Evolutionary conservation across 2,888 invertebrate genomes (phyloP), one percentile per base, ranked within the genome.

Genomic region (Drosophila ochracea): DNA sequence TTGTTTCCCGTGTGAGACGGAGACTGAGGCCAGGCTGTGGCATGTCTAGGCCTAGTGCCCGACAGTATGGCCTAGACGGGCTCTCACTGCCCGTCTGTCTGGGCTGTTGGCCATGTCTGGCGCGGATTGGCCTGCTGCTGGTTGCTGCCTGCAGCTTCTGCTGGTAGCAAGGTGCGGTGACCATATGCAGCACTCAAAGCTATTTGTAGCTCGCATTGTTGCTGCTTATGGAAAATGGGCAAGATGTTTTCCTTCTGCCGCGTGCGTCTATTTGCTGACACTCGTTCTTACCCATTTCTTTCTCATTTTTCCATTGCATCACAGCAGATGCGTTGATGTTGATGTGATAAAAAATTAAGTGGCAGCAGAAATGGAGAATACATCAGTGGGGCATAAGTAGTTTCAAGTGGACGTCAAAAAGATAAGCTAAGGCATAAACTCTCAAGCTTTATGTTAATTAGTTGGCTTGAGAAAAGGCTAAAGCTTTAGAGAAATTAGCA

Each of bases 141-240:
- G 33, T 70, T 65, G 28, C 43, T 62, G 53, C 31, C 59, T 74
- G 68, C 81, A 57, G 64, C 61, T 68, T 55, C 82, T 82, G 79
- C 80, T 80, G 78, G 91, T 86, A 83, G 85, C 89, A 85, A 90
- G 85, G 85, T 85, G 85, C 85, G 85, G 85, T 85, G 85, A 84
- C 85, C 85, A 85, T 90, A 85, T 85, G 89, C 82, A 86, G 91
- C 82, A 90, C 73, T 80, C 73, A 71, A 61, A 83, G 85, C 89
- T 90, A 85, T 85, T 85, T 85, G 91, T 83, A 86, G 91, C 88
- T 82, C 59, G 63, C 61, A 73, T 82, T 77, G 78, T 73, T 85
- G 67, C 90, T 89, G 84, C 80, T 90, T 87, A 91, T 87, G 91
- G 87, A 82, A 91, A 91, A 91, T 85, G 75, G 75, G 82, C 84